Conservation (phyloP, 2,797 vertebrate genomes). For the Alfaro cultratus region DNA sequence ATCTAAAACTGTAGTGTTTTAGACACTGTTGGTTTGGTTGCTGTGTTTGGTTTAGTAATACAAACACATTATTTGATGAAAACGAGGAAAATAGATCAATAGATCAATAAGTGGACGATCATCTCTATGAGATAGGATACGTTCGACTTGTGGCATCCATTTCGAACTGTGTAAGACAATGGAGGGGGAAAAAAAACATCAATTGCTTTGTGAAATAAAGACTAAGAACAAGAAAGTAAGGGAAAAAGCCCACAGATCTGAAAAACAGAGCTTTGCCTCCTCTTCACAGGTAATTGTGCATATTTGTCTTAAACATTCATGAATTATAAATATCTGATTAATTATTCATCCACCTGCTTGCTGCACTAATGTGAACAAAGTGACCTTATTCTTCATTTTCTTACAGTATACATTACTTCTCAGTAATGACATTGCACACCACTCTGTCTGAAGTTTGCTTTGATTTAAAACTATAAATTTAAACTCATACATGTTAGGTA, state of each 20-base stretch:
- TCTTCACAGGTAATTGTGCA: slow-evolving; percentile 73
- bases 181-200: slow-evolving; percentile 5
- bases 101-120: slow-evolving; percentile 1
- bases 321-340: slow-evolving; percentile 79
- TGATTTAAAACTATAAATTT: slow-evolving; percentile 19
- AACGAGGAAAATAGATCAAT: slow-evolving; percentile 6
- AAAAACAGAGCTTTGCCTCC: slow-evolving; percentile 29
- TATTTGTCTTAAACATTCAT: slow-evolving; percentile 81
- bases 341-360: slow-evolving; percentile 77
- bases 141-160: background rate
- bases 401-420: slow-evolving; percentile 47
- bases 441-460: slow-evolving; percentile 13
- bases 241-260: slow-evolving; percentile 14
- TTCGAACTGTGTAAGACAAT: slow-evolving; percentile 7
- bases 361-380: slow-evolving; percentile 81
- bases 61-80: slow-evolving; percentile 7
- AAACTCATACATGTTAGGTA: background rate
- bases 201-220: background rate
- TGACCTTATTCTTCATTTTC: slow-evolving; percentile 76
- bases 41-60: slow-evolving; percentile 14
- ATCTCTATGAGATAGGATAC: slow-evolving; percentile 5
- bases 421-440: slow-evolving; percentile 36
- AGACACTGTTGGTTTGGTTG: no score
- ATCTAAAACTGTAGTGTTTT: slow-evolving; percentile 3
- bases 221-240: background rate